phyloP scores from a whole-genome alignment of 2,888 invertebrate species.

The Opisthograptis luteolata region DNA sequence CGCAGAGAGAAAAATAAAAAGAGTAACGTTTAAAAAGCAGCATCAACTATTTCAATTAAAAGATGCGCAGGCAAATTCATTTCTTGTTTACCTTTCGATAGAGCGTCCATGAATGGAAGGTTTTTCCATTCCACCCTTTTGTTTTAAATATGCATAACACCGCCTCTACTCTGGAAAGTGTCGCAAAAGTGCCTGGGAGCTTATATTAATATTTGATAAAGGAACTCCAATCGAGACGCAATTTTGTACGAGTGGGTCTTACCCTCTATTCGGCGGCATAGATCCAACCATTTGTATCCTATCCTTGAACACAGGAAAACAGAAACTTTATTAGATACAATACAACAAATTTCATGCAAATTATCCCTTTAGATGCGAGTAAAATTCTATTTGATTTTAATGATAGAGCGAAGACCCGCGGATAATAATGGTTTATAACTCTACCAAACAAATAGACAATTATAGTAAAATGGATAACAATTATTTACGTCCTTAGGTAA shows the following conservation, averaged over 20 bases:
- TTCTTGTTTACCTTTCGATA: slow-evolving; percentile 23
- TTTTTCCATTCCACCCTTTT: slow-evolving; percentile 45
- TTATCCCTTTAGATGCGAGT: too few species aligned
- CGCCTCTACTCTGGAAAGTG: slow-evolving; percentile 64
- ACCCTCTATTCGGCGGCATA: slow-evolving; percentile 6
- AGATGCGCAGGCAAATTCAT: slow-evolving; percentile 14
- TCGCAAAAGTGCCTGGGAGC: slow-evolving; percentile 67
- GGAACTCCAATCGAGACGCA: slow-evolving; percentile 65
- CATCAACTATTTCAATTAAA: slow-evolving; percentile 20
- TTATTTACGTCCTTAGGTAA: too few species aligned
- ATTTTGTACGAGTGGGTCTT: slow-evolving; percentile 48
- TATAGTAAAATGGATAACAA: too few species aligned
- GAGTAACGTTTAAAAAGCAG: neutral
- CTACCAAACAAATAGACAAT: too few species aligned
- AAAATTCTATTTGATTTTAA: too few species aligned
- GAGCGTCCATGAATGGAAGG: slow-evolving; percentile 19
- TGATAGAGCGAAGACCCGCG: too few species aligned
- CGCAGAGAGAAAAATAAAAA: neutral
- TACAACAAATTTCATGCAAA: too few species aligned
- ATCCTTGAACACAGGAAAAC: too few species aligned
- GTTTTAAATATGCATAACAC: slow-evolving; percentile 75
- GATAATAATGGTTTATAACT: too few species aligned
- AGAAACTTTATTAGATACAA: too few species aligned
- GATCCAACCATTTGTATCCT: too few species aligned
- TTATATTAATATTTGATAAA: slow-evolving; percentile 77